These are phyloP conservation scores for Sycophila texana DNA, from an alignment of 2,888 invertebrate species.

Conservation along the genomic window DNA sequence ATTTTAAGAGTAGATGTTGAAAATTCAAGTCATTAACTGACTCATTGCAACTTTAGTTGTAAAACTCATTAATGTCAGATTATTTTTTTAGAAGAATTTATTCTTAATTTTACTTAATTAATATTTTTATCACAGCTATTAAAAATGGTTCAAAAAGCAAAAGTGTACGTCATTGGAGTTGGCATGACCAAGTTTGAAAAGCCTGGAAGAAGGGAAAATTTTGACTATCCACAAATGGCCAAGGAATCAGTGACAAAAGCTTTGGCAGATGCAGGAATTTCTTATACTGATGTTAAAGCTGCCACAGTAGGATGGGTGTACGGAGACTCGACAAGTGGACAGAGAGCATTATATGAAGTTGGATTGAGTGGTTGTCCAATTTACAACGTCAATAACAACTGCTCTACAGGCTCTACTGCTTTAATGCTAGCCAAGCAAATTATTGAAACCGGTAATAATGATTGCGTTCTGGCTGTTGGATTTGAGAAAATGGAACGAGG, in stretches of 20 bases:
- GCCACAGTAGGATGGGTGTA: slow-evolving; percentile 96
- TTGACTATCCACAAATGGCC: slow-evolving; percentile 96
- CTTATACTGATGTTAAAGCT: slow-evolving; percentile 88
- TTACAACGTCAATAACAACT: slow-evolving; percentile 99
- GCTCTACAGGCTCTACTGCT: slow-evolving; percentile 97
- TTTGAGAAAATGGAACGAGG: slow-evolving; percentile 99
- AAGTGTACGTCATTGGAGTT: slow-evolving; percentile 94
- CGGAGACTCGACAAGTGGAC: slow-evolving; percentile 97
- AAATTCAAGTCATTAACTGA: neutral
- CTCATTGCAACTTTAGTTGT: no score
- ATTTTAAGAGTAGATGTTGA: neutral
- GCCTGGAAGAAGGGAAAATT: slow-evolving; percentile 86
- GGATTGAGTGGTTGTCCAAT: slow-evolving; percentile 98
- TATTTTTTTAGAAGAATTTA: no score
- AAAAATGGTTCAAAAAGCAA: slow-evolving; percentile 58
- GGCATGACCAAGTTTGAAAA: slow-evolving; percentile 99
- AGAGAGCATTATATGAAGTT: slow-evolving; percentile 94
- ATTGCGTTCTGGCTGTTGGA: slow-evolving; percentile 94
- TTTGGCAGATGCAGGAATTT: slow-evolving; percentile 87
- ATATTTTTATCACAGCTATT: slow-evolving; percentile 14
- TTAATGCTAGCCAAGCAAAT: slow-evolving; percentile 93
- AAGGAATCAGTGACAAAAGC: slow-evolving; percentile 95
- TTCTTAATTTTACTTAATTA: neutral
- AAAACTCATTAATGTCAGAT: no score
- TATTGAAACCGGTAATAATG: slow-evolving; percentile 90